Evolutionary conservation across 1,140 invertebrate genomes (phyloP).

Genomic region (Andrena cerasifolii): DNA sequence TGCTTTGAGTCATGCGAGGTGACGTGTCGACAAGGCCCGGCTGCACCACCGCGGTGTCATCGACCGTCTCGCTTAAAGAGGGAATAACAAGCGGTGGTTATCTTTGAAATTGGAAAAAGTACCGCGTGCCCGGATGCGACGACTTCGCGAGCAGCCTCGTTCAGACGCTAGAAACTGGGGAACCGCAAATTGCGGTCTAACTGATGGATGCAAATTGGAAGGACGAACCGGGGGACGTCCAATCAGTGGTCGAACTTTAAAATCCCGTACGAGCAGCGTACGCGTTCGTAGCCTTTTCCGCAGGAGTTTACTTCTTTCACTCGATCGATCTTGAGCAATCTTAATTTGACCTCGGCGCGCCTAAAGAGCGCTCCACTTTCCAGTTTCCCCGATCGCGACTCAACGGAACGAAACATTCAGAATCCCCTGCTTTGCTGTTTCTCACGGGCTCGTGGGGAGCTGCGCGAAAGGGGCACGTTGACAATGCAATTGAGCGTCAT

Average conservation of each 20-base stretch:
- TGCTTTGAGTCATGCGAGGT: constrained; percentile 77
- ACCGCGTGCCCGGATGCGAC: constrained; percentile 19
- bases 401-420: neutral
- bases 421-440: neutral
- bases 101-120: constrained; percentile 38
- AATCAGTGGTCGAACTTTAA: no score
- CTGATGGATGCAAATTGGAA: constrained; percentile 29
- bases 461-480: constrained; percentile 46
- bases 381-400: neutral
- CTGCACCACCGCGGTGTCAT: constrained; percentile 33
- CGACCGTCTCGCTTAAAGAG: constrained; percentile 46
- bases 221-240: neutral
- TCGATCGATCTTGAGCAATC: no score
- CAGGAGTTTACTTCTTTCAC: no score
- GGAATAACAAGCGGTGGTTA: constrained; percentile 45
- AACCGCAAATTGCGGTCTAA: constrained; percentile 52
- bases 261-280: no score
- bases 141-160: neutral
- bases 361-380: constrained; percentile 14
- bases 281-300: no score
- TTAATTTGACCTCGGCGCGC: neutral
- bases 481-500: constrained; percentile 51
- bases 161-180: constrained; percentile 43
- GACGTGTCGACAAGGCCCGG: constrained; percentile 77
- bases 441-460: constrained; percentile 1